Evolutionary conservation across 2,797 vertebrate species (phyloP), one percentile per base, ranked within the genome.

Genomic region (Pseudochaenichthys georgianus): DNA sequence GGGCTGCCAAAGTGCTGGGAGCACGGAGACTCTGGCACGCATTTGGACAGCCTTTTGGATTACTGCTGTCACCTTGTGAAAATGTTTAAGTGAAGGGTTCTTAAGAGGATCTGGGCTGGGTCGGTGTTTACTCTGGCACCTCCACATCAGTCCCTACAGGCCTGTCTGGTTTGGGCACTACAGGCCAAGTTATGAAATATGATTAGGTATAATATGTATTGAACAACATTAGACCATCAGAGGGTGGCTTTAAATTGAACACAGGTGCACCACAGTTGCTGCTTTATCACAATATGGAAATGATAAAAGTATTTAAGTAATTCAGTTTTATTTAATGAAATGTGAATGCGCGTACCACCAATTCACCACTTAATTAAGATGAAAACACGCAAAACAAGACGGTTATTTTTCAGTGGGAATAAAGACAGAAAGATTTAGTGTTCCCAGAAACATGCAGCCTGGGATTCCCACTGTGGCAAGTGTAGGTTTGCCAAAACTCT

Each of bases 51-150:
- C 68, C 11, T 79, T 77, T 71, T 78, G 82, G 81, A 88, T 87
- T 87, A 88, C 65, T 60, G 75, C 87, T 87, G 91, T 90, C 87
- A 88, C 90, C 85, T 92, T 78, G 47, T 93, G 90, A 91, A 93
- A 91, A 91, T 86, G 71, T 91, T 91, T 83, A 80, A 91, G 84
- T 88, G 81, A 90, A 84, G 88, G 85, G 78, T 83, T 92, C 82
- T 89, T 85, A 82, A 88, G 85, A 86, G 77, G 84, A 82, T 82
- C 82, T 87, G 88, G 87, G 87, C 83, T 62, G 78, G 85, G 84
- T 66, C 73, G 2, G 69, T 83, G 87, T 91, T 94, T 91, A 88
- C 74, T 61, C 86, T 93, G 93, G 91, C 90, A 89, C 74, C 71
- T 82, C 31, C 7, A 38, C 75, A 70, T 47, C 48, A 13, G 74